Percentiles rank a stretch among this genome's conserved stretches.
These are phyloP conservation scores for Ovibos moschatus DNA, from an alignment of 2,113 vertebrate genomes.

Conservation along the genomic window DNA sequence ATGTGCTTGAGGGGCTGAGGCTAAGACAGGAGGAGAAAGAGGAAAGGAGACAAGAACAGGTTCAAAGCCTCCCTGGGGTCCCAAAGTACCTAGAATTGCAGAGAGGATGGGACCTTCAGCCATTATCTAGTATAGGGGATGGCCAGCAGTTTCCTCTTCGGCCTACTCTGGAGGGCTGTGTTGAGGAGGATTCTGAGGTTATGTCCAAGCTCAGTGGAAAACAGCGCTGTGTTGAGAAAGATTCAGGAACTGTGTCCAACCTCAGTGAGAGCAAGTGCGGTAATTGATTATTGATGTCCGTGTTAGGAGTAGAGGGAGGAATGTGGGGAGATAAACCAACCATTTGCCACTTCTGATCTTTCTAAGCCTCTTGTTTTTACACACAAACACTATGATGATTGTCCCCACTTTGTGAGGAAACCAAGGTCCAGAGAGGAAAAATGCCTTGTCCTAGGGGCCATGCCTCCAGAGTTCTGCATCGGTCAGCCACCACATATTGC, in stretches of 20 bases:
- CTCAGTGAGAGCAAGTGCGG: neutral
- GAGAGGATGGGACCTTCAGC: neutral
- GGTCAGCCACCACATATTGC: neutral
- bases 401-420: neutral
- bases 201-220: neutral
- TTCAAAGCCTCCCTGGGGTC: neutral
- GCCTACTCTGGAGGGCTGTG: neutral
- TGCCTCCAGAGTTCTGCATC: neutral
- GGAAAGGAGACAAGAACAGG: neutral
- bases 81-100: neutral
- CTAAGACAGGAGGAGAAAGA: neutral
- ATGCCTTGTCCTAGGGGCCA: neutral
- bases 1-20: neutral
- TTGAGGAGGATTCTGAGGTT: neutral
- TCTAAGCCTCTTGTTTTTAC: neutral
- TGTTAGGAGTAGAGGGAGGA: neutral
- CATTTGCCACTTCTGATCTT: neutral
- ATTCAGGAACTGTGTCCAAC: neutral
- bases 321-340: neutral
- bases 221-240: neutral
- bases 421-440: neutral
- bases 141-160: neutral
- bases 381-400: rapidly evolving
- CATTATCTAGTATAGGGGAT: neutral
- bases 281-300: neutral